A percentile compares a stretch with the other conserved stretches of the same genome.
Evolutionary conservation across 1,140 invertebrate genomes (phyloP).

Genomic region (Drosophila oshimai): DNA sequence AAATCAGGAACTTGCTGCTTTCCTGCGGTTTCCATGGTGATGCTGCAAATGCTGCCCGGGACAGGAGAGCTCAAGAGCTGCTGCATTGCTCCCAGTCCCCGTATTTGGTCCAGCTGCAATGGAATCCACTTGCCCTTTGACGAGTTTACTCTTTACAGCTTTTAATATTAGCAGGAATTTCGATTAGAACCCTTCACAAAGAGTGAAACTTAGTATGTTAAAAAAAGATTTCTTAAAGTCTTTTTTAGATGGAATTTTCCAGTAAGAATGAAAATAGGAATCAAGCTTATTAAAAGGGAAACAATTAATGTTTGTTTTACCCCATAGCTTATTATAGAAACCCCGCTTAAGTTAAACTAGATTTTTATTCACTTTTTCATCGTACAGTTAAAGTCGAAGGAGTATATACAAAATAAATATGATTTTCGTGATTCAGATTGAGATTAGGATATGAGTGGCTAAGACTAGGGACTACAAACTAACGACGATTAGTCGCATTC

Average conservation of each 20-base stretch:
- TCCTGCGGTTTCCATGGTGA: background rate
- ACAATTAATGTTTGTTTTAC: too few species aligned
- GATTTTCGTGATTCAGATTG: slow-evolving; percentile 33
- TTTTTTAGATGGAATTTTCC: background rate
- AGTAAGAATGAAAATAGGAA: too few species aligned
- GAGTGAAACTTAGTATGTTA: too few species aligned
- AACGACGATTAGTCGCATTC: slow-evolving; percentile 54
- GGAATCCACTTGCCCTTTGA: background rate
- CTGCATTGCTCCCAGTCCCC: background rate
- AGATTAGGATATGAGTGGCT: slow-evolving; percentile 41
- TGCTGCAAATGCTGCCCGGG: background rate
- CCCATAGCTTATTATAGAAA: too few species aligned
- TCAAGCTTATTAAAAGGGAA: too few species aligned
- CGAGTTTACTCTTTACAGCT: background rate
- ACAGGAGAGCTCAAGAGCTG: background rate
- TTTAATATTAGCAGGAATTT: background rate
- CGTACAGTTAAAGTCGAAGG: slow-evolving; percentile 9
- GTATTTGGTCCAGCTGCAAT: background rate
- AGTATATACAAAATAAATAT: slow-evolving; percentile 75
- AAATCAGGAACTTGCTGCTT: background rate
- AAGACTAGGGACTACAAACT: slow-evolving; percentile 55
- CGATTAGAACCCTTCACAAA: background rate
- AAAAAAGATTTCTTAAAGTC: background rate
- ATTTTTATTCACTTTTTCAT: slow-evolving; percentile 22
- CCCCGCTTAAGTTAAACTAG: background rate